A percentile compares a stretch with the other conserved stretches of the same genome.
These are phyloP conservation scores for Cettia cetti DNA, from an alignment of 2,113 vertebrate genomes.

Conservation along the genomic window DNA sequence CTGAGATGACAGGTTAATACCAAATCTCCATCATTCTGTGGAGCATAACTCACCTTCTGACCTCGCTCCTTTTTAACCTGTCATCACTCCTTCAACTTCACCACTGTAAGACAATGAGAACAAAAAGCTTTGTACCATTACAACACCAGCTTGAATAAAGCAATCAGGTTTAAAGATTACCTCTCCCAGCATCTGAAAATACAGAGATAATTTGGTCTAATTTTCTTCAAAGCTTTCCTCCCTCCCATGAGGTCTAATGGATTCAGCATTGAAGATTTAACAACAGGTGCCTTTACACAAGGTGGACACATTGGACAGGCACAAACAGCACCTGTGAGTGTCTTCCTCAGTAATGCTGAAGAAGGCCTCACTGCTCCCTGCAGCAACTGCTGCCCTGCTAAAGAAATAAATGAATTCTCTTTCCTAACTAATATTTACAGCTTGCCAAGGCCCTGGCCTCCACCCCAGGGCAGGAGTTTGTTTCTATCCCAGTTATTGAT, in stretches of 20 bases:
- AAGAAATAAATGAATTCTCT: not conserved
- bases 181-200: not conserved
- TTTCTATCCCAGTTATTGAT: not conserved
- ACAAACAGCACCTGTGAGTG: not conserved
- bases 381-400: not conserved
- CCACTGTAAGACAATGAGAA: not conserved
- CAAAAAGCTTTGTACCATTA: not conserved
- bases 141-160: not conserved
- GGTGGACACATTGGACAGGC: not conserved
- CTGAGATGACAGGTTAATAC: not conserved
- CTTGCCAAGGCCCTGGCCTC: not conserved
- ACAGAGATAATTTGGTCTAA: not conserved
- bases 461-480: rapidly evolving
- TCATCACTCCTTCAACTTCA: not conserved
- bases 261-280: not conserved
- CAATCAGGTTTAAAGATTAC: not conserved
- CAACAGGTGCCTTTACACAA: not conserved
- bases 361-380: not conserved
- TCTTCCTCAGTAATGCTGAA: not conserved
- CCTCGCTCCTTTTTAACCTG: not conserved
- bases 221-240: not conserved
- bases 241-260: not conserved
- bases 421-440: not conserved
- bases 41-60: not conserved
- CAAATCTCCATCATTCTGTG: not conserved